Percentiles rank a stretch among this genome's conserved stretches.
Evolutionary conservation across 2,888 invertebrate genomes (phyloP).

Genomic region (Dasysyrphus albostriatus): DNA sequence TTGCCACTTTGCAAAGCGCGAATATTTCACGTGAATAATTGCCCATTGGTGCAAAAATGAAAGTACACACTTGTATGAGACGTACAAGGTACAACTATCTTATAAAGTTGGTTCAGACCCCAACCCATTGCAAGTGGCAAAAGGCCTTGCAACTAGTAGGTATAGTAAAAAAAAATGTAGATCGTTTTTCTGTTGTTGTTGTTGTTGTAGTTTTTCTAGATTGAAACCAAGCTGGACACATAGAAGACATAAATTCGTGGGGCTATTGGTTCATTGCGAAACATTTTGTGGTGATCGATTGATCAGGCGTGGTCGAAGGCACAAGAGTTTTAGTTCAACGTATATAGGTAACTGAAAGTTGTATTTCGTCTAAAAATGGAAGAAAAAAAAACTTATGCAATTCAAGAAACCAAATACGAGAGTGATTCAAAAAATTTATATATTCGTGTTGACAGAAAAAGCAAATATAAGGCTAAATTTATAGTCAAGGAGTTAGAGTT

Average conservation of each 20-base stretch:
- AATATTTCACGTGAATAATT: constrained; percentile 55
- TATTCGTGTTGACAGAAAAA: background rate
- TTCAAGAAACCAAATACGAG: constrained; percentile 13
- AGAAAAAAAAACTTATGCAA: constrained; percentile 46
- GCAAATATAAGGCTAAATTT: background rate
- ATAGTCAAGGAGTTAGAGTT: background rate
- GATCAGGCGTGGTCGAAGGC: constrained; percentile 65
- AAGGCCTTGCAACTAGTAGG: constrained; percentile 32
- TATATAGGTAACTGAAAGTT: constrained; percentile 60
- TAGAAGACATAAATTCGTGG: constrained; percentile 22
- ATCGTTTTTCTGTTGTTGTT: constrained; percentile 27
- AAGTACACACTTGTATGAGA: constrained; percentile 55
- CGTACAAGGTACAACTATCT: constrained; percentile 9
- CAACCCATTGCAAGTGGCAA: constrained; percentile 38
- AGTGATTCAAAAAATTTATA: background rate
- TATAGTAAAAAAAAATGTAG: constrained; percentile 30
- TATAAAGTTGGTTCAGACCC: constrained; percentile 4
- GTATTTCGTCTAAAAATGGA: constrained; percentile 38
- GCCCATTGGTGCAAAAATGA: constrained; percentile 60
- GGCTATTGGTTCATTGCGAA: constrained; percentile 28
- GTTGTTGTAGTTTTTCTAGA: constrained; percentile 4
- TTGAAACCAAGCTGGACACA: constrained; percentile 55
- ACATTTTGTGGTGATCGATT: constrained; percentile 65
- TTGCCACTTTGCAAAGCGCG: background rate
- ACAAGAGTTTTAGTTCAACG: constrained; percentile 15